phyloP scores from a whole-genome alignment of 2,797 vertebrate species.

The Mus minutoides region DNA sequence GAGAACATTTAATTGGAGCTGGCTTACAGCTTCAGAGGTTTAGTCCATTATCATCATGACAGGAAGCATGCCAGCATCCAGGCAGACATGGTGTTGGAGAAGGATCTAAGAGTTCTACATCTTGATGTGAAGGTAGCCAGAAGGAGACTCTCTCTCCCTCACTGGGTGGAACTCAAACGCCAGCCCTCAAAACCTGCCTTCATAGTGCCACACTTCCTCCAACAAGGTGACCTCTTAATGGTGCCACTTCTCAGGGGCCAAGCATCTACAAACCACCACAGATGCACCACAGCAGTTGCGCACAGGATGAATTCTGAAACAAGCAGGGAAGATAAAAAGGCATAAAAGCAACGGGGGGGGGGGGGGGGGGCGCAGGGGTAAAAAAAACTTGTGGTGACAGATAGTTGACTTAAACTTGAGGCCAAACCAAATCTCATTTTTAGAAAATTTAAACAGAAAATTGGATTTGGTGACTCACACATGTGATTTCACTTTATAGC shows the following conservation, averaged over 20 bases:
- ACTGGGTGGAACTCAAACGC: neutral
- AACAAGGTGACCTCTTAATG: neutral
- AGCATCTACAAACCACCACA: neutral
- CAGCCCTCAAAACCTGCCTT: neutral
- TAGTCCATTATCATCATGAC: neutral
- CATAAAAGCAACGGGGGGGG: neutral
- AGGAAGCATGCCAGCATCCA: neutral
- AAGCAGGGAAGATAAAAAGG: neutral
- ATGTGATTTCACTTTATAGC: conserved; percentile 20
- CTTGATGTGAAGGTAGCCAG: neutral
- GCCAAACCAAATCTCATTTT: conserved; percentile 37
- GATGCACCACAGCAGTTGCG: neutral
- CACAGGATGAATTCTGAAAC: neutral
- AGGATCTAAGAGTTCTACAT: neutral
- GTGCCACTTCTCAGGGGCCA: neutral
- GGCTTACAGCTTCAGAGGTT: neutral
- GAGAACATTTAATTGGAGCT: neutral
- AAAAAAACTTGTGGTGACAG: neutral
- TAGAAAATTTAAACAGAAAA: conserved; percentile 21
- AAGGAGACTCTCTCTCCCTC: neutral
- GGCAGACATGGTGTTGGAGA: neutral
- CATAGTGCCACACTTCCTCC: neutral
- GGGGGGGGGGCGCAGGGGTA: too few relatives aligned
- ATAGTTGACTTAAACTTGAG: neutral
- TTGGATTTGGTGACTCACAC: neutral